Percentiles rank a stretch among this genome's conserved stretches.
Conservation (phyloP, 2,113 vertebrate genomes). For the Gopherus flavomarginatus region DNA sequence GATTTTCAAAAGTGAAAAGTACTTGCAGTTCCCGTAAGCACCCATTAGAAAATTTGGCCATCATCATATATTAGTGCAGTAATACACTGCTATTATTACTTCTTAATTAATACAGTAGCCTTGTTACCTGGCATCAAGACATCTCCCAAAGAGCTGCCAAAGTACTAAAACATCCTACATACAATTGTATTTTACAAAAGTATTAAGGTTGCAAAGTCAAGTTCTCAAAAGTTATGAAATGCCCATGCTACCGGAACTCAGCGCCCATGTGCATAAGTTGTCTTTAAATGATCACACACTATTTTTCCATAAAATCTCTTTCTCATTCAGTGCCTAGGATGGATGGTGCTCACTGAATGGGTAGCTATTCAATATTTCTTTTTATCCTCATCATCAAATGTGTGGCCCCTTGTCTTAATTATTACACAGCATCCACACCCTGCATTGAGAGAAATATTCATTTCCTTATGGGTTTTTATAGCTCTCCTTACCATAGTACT, state of each 20-base stretch:
- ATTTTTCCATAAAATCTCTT: background rate
- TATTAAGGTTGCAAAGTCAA: background rate
- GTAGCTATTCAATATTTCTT: background rate
- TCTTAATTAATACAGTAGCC: background rate
- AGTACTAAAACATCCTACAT: background rate
- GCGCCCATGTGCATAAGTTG: no score
- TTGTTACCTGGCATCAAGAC: background rate
- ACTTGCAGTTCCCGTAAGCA: background rate
- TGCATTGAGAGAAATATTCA: background rate
- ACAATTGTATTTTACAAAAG: background rate
- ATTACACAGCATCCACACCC: background rate
- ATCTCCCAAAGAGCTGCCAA: background rate
- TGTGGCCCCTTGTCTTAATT: background rate
- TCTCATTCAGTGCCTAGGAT: background rate
- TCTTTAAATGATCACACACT: background rate
- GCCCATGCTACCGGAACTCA: no score
- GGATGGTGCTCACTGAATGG: background rate
- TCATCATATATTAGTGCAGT: background rate
- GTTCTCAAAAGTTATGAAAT: background rate
- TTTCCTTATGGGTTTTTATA: background rate
- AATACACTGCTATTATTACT: background rate
- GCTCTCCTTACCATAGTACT: background rate
- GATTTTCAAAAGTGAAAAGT: background rate
- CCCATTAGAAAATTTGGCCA: background rate
- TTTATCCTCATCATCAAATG: background rate